A percentile compares a stretch with the other conserved stretches of the same genome.
These are phyloP conservation scores for Drosophila kanekoi DNA, from an alignment of 2,888 invertebrate genomes.

Conservation along the genomic window DNA sequence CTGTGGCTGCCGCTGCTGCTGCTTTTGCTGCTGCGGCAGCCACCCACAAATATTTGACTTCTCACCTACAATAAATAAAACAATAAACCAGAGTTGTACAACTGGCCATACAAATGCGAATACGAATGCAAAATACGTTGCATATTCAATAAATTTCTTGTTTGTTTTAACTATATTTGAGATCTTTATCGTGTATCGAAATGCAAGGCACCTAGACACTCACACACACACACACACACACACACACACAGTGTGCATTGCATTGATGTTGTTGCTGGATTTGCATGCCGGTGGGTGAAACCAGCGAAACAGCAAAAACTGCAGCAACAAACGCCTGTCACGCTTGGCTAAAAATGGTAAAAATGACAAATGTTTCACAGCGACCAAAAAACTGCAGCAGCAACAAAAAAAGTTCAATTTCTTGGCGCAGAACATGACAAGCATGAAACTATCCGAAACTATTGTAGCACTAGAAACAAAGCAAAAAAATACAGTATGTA, in stretches of 20 bases:
- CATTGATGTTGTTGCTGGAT: slow-evolving; percentile 50
- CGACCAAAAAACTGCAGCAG: slow-evolving; percentile 60
- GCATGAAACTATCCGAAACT: slow-evolving; percentile 68
- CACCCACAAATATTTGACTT: slow-evolving; percentile 80
- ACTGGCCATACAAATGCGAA: slow-evolving; percentile 69
- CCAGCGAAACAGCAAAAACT: slow-evolving; percentile 45
- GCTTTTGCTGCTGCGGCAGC: slow-evolving; percentile 47
- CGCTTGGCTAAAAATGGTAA: slow-evolving; percentile 80
- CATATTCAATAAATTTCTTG: slow-evolving; percentile 81
- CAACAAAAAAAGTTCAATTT: slow-evolving; percentile 69
- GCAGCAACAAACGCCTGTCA: slow-evolving; percentile 72
- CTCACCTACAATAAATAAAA: slow-evolving; percentile 80
- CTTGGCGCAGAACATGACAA: slow-evolving; percentile 75
- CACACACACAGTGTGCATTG: slow-evolving; percentile 43
- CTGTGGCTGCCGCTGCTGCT: slow-evolving; percentile 24
- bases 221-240: slow-evolving; percentile 43
- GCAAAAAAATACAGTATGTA: slow-evolving; percentile 61
- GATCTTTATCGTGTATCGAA: slow-evolving; percentile 77
- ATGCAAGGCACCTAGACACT: slow-evolving; percentile 51
- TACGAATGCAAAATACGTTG: slow-evolving; percentile 66
- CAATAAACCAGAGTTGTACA: slow-evolving; percentile 73
- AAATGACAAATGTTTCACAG: slow-evolving; percentile 80
- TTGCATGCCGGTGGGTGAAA: slow-evolving; percentile 78
- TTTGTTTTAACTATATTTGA: slow-evolving; percentile 80
- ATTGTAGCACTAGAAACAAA: slow-evolving; percentile 47